Evolutionary conservation across 2,888 invertebrate species (phyloP).

Genomic region (Antitype chi): DNA sequence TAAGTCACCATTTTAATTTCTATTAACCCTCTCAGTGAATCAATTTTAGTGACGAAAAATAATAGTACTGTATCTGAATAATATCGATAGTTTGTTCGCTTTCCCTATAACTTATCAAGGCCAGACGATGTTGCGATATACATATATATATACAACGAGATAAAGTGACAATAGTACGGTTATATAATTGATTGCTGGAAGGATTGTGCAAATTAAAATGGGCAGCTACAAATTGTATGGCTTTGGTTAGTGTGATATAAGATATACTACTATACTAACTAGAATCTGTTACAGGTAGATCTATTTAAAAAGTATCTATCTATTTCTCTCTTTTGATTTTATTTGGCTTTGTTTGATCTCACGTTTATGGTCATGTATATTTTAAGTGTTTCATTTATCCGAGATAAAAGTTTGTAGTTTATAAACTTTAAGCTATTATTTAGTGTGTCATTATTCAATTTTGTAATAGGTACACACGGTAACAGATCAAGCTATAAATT

Average conservation of each 20-base stretch:
- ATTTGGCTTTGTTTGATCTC: background rate
- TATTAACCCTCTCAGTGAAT: background rate
- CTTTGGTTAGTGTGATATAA: background rate
- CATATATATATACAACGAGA: slow-evolving; percentile 43
- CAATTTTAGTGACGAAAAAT: background rate
- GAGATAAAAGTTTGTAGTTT: too few species aligned
- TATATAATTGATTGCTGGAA: slow-evolving; percentile 42
- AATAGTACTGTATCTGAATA: slow-evolving; percentile 12
- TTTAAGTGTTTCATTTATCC: too few species aligned
- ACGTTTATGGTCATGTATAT: background rate
- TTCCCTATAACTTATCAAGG: slow-evolving; percentile 52
- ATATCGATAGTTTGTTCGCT: slow-evolving; percentile 30
- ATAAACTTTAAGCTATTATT: too few species aligned
- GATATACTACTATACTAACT: background rate
- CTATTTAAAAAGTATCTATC: background rate
- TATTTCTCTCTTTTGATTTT: background rate
- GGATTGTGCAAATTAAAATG: slow-evolving; percentile 34
- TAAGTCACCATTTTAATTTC: background rate
- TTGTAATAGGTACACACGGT: too few species aligned
- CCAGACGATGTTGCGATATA: slow-evolving; percentile 42
- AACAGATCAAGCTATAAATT: too few species aligned
- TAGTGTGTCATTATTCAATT: too few species aligned
- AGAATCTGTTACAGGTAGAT: background rate
- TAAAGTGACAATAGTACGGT: slow-evolving; percentile 40
- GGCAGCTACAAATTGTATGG: slow-evolving; percentile 28